Base-by-base conservation (phyloP, 2,888 invertebrate genomes). In the Orchesella flavescens region DNA sequence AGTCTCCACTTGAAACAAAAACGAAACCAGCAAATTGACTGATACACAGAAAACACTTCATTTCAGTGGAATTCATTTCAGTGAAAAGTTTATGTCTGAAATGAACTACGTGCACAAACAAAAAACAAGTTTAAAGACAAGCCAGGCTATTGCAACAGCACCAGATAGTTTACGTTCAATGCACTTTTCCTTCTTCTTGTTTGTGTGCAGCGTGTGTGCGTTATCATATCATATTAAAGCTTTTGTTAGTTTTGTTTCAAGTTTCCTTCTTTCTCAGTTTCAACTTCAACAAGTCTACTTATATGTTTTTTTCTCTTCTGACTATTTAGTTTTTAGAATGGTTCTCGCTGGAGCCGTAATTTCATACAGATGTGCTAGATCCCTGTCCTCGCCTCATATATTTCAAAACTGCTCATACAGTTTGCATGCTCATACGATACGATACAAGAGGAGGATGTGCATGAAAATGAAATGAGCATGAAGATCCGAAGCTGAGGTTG, bases 321-420 rank as follows among this genome's bases (percentile, higher is more conserved):
- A 7, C 10, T 12, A 5, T 19, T 10, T 17, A 3, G 34, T 23
- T 24, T 46, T 49, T 49, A 21, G 15, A 65, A 44, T 13, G 17
- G 7, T 68, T 49, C 49, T 68, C 68, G 19, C 68, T 68, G 68
- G 68, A 68, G 49, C 23, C 24, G 71, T 53, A 71, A 53, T 71
- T 71, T 71, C 43, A 71, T 69, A 17, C 69, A 69, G 49, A 69
- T 71, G 71, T 17, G 71, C 71, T 68, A 9, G 34, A 53, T 46
- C 9, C 24, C 61, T 71, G 61, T 71, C 71, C 21, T 61, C 71
- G 78, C 69, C 61, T 71, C 78, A 78, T 78, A 77, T 77, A 78
- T 71, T 78, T 78, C 53, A 61, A 69, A 78, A 63, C 49, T 21
- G 49, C 57, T 72, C 19, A n/a, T n/a, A n/a, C n/a, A 13, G 69